Base-by-base conservation (phyloP, 2,888 invertebrate genomes). In the Erynnis tages region DNA sequence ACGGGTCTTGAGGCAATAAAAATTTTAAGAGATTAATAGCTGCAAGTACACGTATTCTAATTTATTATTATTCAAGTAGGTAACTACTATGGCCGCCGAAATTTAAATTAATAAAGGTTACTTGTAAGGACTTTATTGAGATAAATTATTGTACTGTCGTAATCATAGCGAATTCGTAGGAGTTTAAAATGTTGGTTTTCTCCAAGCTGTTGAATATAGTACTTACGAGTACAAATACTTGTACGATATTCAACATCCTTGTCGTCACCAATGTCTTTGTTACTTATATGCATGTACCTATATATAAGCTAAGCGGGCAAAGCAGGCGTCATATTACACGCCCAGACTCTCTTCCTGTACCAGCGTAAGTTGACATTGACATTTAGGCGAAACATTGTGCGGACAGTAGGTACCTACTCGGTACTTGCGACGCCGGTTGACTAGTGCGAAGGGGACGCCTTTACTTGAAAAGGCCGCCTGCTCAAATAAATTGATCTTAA, bases 311-410 rank as follows among this genome's bases (percentile, higher is more conserved):
- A 63, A 65, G 57, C 61, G 62, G 67, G 57, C 56, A 60, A 57
- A 66, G 60, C 57, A 59, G 63, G 55, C 67, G 57, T 67, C 65
- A 64, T 66, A 16, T 48, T 32, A 27, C 62, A 68, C 71, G 71
- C 76, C 73, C 75, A 72, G 67, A 64, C 59, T 67, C 62, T 76
- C 83, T 84, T 85, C 84, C 83, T 84, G 82, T 69, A 75, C 70
- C 64, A 58, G 61, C 60, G 62, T 67, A 67, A 69, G 62, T 63
- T 67, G 85, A 73, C 86, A 85, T 85, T 86, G 87, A 86, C 86
- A 84, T 86, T 87, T 85, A 74, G 62, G 53, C 57, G 55, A 56
- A 61, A 70, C 58, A 61, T 63, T 62, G 61, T 62, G 53, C 63
- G 60, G 58, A 62, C 54, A 56, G 55, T 56, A 44, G 54, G 55